Evolutionary conservation across 1,140 invertebrate species (phyloP).

Genomic region (Diploscapter pachys): DNA sequence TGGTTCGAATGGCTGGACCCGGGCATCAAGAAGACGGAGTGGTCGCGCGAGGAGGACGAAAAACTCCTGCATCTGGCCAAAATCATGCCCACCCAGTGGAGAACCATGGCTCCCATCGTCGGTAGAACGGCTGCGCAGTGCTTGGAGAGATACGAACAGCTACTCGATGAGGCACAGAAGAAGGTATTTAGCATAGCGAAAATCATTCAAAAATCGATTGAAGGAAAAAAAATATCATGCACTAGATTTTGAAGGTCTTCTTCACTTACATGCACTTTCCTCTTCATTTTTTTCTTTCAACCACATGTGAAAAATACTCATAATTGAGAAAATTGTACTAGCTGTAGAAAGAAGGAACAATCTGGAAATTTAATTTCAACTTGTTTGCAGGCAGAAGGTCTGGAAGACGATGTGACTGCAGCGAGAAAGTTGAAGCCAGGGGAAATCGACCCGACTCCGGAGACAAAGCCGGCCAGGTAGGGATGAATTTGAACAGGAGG

Average conservation of each 20-base stretch:
- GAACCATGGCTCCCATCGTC: constrained; percentile 97
- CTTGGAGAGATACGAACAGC: constrained; percentile 55
- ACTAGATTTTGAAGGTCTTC: no score
- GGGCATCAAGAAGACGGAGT: constrained; percentile 99
- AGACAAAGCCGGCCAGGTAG: constrained; percentile 98
- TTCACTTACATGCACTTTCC: no score
- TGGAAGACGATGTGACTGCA: constrained; percentile 81
- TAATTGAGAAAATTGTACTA: no score
- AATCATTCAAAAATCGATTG: no score
- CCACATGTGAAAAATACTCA: no score
- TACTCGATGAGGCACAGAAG: constrained; percentile 93
- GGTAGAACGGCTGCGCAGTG: constrained; percentile 97
- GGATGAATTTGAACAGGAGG: constrained; percentile 75
- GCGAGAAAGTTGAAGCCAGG: constrained; percentile 94
- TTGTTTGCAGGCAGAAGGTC: constrained; percentile 73
- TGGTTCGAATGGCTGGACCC: constrained; percentile 98
- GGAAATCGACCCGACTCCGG: constrained; percentile 98
- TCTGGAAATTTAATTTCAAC: no score
- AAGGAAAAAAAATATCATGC: no score
- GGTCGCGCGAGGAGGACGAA: constrained; percentile 98
- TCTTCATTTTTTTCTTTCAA: no score
- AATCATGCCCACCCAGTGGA: constrained; percentile 99
- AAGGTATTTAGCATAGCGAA: constrained; percentile 72
- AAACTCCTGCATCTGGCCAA: constrained; percentile 95
- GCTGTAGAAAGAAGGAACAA: no score